These are phyloP conservation scores for Ennomos erosarius DNA, from an alignment of 2,888 invertebrate species.

Conservation along the genomic window DNA sequence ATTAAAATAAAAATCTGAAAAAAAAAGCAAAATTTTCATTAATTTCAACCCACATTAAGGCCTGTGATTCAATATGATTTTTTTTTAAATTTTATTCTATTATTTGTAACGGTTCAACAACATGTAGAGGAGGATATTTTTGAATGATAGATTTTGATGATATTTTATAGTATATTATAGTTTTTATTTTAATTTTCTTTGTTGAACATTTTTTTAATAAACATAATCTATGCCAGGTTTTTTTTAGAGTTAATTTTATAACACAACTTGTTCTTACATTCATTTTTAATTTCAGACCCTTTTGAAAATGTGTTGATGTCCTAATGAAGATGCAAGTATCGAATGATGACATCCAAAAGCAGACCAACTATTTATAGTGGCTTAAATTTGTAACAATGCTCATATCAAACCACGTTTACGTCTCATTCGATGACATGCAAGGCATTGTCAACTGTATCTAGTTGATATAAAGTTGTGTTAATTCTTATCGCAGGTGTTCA, in stretches of 20 bases:
- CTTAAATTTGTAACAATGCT: constrained; percentile 51
- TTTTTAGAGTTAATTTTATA: too few species aligned
- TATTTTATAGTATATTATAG: too few species aligned
- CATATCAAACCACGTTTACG: constrained; percentile 32
- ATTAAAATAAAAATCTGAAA: constrained; percentile 34
- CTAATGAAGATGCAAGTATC: constrained; percentile 43
- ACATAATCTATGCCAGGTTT: too few species aligned
- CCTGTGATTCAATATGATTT: too few species aligned
- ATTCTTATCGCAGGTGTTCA: neutral
- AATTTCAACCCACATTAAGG: neutral
- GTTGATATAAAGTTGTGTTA: neutral
- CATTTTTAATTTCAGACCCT: constrained; percentile 38
- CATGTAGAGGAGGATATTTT: too few species aligned
- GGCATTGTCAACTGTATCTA: constrained; percentile 2
- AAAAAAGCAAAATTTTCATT: neutral
- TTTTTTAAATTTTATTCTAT: too few species aligned
- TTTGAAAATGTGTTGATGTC: neutral
- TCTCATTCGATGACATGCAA: constrained; percentile 1
- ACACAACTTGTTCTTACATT: constrained; percentile 36
- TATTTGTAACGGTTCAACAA: too few species aligned
- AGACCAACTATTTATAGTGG: constrained; percentile 65
- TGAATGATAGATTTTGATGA: too few species aligned
- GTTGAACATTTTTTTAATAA: too few species aligned
- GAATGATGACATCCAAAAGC: constrained; percentile 59
- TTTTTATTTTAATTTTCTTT: too few species aligned